phyloP scores from a whole-genome alignment of 1,140 invertebrate genomes.

The Tetramorium alpestre region DNA sequence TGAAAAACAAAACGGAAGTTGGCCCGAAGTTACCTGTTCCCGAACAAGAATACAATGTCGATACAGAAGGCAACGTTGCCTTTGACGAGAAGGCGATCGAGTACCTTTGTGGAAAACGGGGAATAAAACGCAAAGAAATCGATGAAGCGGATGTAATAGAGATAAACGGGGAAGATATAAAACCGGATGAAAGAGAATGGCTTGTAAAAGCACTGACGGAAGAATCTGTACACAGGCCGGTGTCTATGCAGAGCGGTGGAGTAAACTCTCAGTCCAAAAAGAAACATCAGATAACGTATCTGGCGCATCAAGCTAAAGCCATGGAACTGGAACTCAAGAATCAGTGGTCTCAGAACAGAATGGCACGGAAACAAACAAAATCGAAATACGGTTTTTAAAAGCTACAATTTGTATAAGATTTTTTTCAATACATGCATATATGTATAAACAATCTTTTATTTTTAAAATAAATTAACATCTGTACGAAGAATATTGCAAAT shows the following conservation, averaged over 20 bases:
- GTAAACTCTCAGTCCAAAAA: conserved; percentile 83
- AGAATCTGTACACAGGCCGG: conserved; percentile 87
- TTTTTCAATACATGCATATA: not conserved
- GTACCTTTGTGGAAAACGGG: conserved; percentile 84
- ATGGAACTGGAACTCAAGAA: conserved; percentile 97
- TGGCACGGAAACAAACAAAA: conserved; percentile 93
- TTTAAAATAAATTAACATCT: conserved; percentile 46
- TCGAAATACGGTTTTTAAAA: conserved; percentile 95
- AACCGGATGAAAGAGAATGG: conserved; percentile 93
- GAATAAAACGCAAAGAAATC: conserved; percentile 85
- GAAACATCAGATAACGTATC: conserved; percentile 98
- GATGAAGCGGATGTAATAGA: conserved; percentile 90
- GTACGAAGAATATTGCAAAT: not conserved
- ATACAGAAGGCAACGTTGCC: conserved; percentile 82
- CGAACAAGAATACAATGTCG: conserved; percentile 84
- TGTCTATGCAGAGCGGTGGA: conserved; percentile 79
- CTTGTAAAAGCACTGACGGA: conserved; percentile 93
- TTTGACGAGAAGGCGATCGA: conserved; percentile 84
- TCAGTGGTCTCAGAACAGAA: conserved; percentile 95
- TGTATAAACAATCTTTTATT: conserved; percentile 11
- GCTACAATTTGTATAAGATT: conserved; percentile 29
- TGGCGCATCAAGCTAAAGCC: conserved; percentile 97
- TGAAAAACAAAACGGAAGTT: conserved; percentile 83
- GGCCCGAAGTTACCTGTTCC: conserved; percentile 84
- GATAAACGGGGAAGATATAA: conserved; percentile 93